Evolutionary conservation across 2,888 invertebrate species (phyloP).

Genomic region (Sceliomorpha sp.): DNA sequence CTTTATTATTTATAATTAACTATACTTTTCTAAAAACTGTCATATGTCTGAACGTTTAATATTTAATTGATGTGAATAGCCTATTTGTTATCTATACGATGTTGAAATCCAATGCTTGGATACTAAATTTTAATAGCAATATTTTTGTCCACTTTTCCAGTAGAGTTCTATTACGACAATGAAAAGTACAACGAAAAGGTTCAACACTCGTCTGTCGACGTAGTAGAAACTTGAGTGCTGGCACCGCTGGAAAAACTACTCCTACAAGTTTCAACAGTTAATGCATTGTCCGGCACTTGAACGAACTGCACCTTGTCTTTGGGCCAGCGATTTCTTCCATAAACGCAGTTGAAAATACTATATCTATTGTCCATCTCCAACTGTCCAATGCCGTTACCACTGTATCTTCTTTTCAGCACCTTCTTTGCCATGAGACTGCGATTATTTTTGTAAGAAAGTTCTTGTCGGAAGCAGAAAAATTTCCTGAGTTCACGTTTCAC

Average conservation of each 20-base stretch:
- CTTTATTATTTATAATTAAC: no score
- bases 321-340: conserved; percentile 73
- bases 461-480: conserved; percentile 80
- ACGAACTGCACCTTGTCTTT: conserved; percentile 81
- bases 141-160: no score
- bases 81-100: no score
- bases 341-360: conserved; percentile 77
- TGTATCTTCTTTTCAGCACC: conserved; percentile 74
- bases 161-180: no score
- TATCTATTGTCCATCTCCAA: conserved; percentile 70
- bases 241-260: conserved; percentile 85
- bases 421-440: conserved; percentile 81
- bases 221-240: conserved; percentile 84
- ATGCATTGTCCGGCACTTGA: conserved; percentile 82
- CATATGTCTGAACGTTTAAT: no score
- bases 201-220: conserved; percentile 82
- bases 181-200: no score
- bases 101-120: no score
- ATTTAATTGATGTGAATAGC: no score
- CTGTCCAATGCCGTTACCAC: conserved; percentile 60
- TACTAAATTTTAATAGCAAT: no score
- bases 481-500: conserved; percentile 83
- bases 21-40: no score
- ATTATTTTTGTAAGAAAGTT: conserved; percentile 76
- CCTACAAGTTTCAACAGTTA: conserved; percentile 83